phyloP scores from a whole-genome alignment of 2,113 vertebrate genomes.

The Nansenia antarctica region DNA sequence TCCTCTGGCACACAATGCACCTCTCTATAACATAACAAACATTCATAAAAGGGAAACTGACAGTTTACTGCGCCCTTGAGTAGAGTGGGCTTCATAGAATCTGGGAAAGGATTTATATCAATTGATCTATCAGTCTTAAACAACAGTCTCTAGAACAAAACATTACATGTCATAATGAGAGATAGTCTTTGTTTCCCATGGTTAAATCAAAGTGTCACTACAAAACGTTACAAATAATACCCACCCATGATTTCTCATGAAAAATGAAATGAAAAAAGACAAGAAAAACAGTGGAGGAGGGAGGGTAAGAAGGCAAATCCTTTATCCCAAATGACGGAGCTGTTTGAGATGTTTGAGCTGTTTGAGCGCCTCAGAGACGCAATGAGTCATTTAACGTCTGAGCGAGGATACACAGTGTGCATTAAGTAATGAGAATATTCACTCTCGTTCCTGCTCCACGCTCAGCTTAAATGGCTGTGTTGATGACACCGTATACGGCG shows the following conservation, averaged over 20 bases:
- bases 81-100: not conserved
- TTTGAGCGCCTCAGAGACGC: constrained; percentile 1
- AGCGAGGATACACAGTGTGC: constrained; percentile 3
- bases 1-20: constrained; percentile 44
- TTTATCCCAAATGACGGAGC: constrained; percentile 7
- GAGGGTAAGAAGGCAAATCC: constrained; percentile 3
- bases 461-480: constrained; percentile 12
- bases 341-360: too few species aligned
- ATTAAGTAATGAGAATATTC: constrained; percentile 35
- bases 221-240: not conserved
- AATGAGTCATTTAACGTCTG: constrained; percentile 27
- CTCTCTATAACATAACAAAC: too few species aligned
- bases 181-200: not conserved
- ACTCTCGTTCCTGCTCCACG: not conserved
- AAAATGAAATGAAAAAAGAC: not conserved
- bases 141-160: not conserved
- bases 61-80: not conserved
- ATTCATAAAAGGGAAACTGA: constrained; percentile 24
- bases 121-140: not conserved
- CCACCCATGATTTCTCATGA: not conserved
- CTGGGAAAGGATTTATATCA: not conserved
- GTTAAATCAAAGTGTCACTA: not conserved
- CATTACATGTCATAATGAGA: not conserved
- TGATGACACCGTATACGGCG: constrained; percentile 1
- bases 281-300: constrained; percentile 1